Evolutionary conservation across 2,888 invertebrate genomes (phyloP).

Genomic region (Eristalinus sepulchralis): DNA sequence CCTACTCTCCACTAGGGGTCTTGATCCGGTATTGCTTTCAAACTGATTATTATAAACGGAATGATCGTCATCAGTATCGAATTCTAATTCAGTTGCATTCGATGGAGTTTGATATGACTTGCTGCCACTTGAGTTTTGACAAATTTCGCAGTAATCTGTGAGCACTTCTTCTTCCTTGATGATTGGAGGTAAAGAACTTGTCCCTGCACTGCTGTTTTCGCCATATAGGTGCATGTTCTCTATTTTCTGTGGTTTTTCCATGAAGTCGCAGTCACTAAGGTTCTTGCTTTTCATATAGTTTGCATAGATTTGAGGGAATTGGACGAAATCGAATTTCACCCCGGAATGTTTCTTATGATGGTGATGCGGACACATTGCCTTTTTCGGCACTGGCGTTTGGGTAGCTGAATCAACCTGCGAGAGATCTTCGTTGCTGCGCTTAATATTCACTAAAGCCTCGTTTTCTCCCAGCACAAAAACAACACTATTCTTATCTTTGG

Average conservation of each 20-base stretch:
- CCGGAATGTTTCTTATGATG: constrained; percentile 85
- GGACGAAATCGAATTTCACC: constrained; percentile 88
- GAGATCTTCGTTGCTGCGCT: constrained; percentile 81
- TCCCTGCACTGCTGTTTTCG: constrained; percentile 31
- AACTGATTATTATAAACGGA: constrained; percentile 71
- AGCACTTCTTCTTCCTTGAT: constrained; percentile 66
- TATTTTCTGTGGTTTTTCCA: constrained; percentile 75
- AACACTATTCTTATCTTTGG: constrained; percentile 80
- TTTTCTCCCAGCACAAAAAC: constrained; percentile 88
- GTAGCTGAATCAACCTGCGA: constrained; percentile 38
- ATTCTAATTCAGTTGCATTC: constrained; percentile 88
- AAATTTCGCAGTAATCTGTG: constrained; percentile 82
- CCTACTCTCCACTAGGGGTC: constrained; percentile 20
- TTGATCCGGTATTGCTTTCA: constrained; percentile 32
- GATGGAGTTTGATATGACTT: constrained; percentile 88
- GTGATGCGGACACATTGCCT: constrained; percentile 75
- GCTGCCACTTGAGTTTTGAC: constrained; percentile 82
- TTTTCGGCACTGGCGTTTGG: constrained; percentile 31
- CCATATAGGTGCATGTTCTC: constrained; percentile 70
- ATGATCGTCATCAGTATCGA: constrained; percentile 81
- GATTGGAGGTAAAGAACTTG: constrained; percentile 57
- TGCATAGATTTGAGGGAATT: constrained; percentile 88
- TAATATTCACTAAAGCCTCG: constrained; percentile 85
- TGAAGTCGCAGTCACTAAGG: constrained; percentile 82
- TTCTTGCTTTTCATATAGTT: constrained; percentile 90